phyloP scores from a whole-genome alignment of 2,888 invertebrate genomes.

The Oxycera nigricornis region DNA sequence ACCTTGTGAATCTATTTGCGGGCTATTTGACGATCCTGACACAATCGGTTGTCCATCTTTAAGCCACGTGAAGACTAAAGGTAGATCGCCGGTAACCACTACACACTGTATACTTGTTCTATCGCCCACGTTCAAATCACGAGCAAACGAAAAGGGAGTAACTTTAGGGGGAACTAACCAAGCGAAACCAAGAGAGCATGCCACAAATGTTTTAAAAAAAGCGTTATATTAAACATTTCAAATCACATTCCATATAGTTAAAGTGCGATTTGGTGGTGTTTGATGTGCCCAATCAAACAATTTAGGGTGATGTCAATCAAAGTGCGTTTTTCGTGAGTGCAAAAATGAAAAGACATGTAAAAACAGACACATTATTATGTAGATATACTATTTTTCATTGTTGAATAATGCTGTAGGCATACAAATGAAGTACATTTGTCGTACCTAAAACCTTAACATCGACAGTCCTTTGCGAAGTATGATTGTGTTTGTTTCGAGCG shows the following conservation, averaged over 20 bases:
- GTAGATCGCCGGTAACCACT: constrained; percentile 69
- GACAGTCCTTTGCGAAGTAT: constrained; percentile 76
- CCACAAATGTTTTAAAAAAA: too few species aligned
- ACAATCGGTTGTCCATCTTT: constrained; percentile 67
- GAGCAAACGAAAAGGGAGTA: constrained; percentile 71
- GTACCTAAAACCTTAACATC: constrained; percentile 76
- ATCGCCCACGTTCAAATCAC: constrained; percentile 68
- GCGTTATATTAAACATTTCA: too few species aligned
- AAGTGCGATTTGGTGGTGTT: constrained; percentile 1
- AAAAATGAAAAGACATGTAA: constrained; percentile 13
- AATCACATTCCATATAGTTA: background rate
- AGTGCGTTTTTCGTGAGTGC: constrained; percentile 10
- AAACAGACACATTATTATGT: background rate
- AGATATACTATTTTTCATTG: background rate
- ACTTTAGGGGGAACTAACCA: constrained; percentile 69
- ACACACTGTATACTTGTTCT: constrained; percentile 69
- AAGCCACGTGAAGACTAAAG: constrained; percentile 70
- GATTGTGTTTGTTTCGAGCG: constrained; percentile 81
- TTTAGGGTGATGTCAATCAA: background rate
- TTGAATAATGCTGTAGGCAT: background rate
- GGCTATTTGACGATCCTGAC: constrained; percentile 48
- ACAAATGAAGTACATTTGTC: background rate
- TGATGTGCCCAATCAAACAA: background rate
- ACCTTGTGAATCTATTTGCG: constrained; percentile 50
- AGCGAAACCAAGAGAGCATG: background rate